Conservation (phyloP, 2,113 vertebrate genomes). For the Cyphomyrus discorhynchus region DNA sequence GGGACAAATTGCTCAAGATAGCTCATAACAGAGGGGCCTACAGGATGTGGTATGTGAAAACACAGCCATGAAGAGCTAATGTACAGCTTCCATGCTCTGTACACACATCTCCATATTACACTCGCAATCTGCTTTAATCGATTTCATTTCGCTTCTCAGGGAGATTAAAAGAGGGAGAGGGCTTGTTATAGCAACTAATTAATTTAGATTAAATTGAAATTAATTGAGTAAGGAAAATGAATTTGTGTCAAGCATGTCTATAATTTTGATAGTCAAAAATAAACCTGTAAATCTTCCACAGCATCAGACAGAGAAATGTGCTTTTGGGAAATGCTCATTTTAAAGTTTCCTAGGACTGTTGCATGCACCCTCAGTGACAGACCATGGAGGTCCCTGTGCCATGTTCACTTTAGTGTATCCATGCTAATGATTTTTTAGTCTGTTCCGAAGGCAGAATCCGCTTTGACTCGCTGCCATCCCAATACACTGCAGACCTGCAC, state of each 20-base stretch:
- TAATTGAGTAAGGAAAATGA: constrained; percentile 1
- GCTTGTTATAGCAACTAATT: constrained; percentile 8
- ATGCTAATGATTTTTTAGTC: not conserved
- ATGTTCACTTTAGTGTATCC: not conserved
- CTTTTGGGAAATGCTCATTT: not conserved
- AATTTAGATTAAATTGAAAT: constrained; percentile 2
- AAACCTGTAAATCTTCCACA: not conserved
- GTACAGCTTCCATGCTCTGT: not conserved
- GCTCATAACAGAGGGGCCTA: not conserved
- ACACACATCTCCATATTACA: not conserved
- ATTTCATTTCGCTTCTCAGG: constrained; percentile 4
- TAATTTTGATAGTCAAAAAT: constrained; percentile 6
- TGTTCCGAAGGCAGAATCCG: not conserved
- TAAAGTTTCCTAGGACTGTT: not conserved
- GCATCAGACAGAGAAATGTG: not conserved
- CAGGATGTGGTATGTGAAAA: not conserved
- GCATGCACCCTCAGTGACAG: not conserved
- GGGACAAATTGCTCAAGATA: not conserved
- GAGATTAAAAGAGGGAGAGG: constrained; percentile 7
- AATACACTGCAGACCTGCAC: not conserved
- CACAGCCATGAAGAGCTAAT: not conserved
- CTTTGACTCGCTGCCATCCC: not conserved
- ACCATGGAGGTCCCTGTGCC: not conserved
- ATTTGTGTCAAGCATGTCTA: constrained; percentile 2
- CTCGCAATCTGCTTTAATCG: constrained; percentile 1